Evolutionary conservation across 2,888 invertebrate genomes (phyloP), one percentile per base, ranked within the genome.

Genomic region (Leptinotarsa tumamoca): DNA sequence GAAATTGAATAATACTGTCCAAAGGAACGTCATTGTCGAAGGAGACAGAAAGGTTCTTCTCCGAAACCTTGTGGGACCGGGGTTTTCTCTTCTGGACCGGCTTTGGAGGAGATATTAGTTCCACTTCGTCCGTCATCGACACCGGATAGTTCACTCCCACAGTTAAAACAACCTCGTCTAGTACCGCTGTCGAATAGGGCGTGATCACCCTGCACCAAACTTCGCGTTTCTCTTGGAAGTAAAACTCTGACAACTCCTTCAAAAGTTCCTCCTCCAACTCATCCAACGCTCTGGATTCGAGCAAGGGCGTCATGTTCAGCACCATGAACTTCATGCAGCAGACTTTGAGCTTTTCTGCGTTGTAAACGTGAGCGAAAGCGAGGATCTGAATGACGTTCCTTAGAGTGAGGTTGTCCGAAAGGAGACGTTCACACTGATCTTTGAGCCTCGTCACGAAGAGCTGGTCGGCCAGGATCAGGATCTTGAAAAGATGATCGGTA

Each of bases 391-490:
- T 90, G 74, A 93, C 94, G 88, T 95, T 96, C 84, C 93, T 93
- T 74, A 96, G 88, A 1, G 92, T 93, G 3, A 96, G 89, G 73
- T 93, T 88, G 75, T 91, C 91, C 0, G 93, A 89, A 2, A 92
- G 89, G 13, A 84, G 75, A 13, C 87, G 94, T 94, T 87, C 95
- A 93, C 87, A 94, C 90, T 94, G 91, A 86, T 94, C 92, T 80
- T 94, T 92, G 14, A 97, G 89, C 15, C 94, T 88, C 2, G 90
- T 89, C 7, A 95, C 92, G 79, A 96, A 92, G 51, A 96, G 90
- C 84, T 96, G 96, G 86, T 97, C 96, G 33, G 96, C 94, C 15
- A 94, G 91, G 13, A 95, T 92, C 33, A 96, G 90, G 85, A 95
- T 90, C 85, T 94, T 94, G 87, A 93, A 94, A 0, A 91, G 84